A percentile compares a stretch with the other conserved stretches of the same genome.
Evolutionary conservation across 2,888 invertebrate genomes (phyloP).

Genomic region (Chymomyza caudatula): DNA sequence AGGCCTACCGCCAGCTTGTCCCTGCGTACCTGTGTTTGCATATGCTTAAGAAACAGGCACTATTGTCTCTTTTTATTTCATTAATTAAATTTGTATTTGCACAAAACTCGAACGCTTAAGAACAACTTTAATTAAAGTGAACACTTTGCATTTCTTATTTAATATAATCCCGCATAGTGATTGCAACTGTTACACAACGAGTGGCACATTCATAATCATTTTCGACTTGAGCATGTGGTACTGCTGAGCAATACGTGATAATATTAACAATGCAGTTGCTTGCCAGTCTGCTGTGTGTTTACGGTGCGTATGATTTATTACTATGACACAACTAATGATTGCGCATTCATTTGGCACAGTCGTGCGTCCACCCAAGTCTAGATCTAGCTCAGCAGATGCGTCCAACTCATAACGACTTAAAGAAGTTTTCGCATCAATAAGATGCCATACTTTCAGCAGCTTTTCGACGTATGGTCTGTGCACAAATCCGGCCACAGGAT

Average conservation of each 20-base stretch:
- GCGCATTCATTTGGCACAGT: slow-evolving; percentile 47
- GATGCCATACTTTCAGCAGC: background rate
- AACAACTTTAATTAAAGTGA: slow-evolving; percentile 26
- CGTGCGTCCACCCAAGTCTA: slow-evolving; percentile 22
- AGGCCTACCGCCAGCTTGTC: background rate
- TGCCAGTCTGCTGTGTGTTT: slow-evolving; percentile 32
- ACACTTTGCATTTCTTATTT: background rate
- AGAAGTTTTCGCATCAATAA: background rate
- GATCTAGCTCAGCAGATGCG: slow-evolving; percentile 36
- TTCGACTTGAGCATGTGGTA: slow-evolving; percentile 23
- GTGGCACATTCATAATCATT: background rate
- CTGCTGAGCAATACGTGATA: slow-evolving; percentile 64
- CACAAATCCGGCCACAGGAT: background rate
- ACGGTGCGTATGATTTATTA: slow-evolving; percentile 61
- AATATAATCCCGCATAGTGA: slow-evolving; percentile 18
- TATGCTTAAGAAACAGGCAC: background rate
- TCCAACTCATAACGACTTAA: slow-evolving; percentile 13
- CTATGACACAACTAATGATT: slow-evolving; percentile 59
- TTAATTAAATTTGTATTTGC: slow-evolving; percentile 4
- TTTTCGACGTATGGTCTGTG: no score
- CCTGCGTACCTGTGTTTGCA: background rate
- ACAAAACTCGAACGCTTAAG: slow-evolving; percentile 6
- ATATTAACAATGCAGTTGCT: slow-evolving; percentile 61
- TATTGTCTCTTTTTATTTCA: background rate
- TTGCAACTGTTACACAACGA: slow-evolving; percentile 32